These are phyloP conservation scores for Phallusia fumigata DNA, from an alignment of 23 tunicate genomes.

Conservation along the genomic window DNA sequence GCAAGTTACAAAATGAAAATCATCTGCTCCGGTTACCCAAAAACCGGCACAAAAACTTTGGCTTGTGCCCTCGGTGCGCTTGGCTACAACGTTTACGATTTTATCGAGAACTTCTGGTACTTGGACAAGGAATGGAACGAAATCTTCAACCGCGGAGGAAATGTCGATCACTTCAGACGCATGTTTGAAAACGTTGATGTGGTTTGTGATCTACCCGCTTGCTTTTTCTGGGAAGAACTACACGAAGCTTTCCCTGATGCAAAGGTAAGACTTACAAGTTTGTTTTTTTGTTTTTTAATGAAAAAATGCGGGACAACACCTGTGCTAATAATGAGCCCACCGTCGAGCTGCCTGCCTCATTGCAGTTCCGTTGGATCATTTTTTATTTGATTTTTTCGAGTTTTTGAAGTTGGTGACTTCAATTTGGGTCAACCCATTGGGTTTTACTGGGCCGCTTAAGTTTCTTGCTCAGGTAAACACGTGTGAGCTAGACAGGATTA, in stretches of 20 bases:
- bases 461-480: no score
- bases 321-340: no score
- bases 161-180: background rate
- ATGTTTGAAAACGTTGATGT: background rate
- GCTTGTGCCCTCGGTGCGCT: background rate
- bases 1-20: background rate
- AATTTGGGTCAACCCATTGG: no score
- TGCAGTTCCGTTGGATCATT: no score
- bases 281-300: no score
- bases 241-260: background rate
- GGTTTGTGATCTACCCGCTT: background rate
- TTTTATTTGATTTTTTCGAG: no score
- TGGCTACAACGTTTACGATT: background rate
- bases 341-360: no score
- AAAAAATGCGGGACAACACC: no score
- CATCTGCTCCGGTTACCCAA: background rate
- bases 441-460: no score
- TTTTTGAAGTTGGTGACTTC: no score
- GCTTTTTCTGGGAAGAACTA: constrained; percentile 6
- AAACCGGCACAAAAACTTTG: background rate
- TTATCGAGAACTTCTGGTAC: constrained; percentile 9
- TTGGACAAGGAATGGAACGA: background rate
- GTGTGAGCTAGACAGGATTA: no score
- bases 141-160: background rate
- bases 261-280: background rate